Conservation (phyloP, 2,888 invertebrate genomes). For the Epirrhoe tristata region DNA sequence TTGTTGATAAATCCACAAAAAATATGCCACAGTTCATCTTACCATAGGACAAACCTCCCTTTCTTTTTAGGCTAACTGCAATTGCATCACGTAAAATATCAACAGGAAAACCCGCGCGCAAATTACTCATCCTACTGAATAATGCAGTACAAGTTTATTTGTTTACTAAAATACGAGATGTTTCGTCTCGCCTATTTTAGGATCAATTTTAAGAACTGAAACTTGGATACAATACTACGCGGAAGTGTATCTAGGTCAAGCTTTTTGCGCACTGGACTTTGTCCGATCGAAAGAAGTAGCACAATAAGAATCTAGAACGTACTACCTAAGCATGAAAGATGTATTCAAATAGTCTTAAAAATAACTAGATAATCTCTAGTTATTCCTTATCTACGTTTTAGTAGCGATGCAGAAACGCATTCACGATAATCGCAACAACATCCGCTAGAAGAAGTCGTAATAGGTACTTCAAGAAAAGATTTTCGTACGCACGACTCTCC, state of each 20-base stretch:
- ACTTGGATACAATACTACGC: neutral
- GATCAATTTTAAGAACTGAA: neutral
- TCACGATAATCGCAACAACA: too few relatives aligned
- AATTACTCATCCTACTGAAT: neutral
- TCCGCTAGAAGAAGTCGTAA: too few relatives aligned
- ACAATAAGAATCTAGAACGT: neutral
- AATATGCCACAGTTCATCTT: neutral
- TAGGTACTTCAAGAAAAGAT: too few relatives aligned
- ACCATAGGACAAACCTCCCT: neutral
- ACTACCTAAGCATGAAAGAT: neutral
- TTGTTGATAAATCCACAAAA: neutral
- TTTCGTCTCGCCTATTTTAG: slow-evolving; percentile 1
- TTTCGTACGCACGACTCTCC: too few relatives aligned
- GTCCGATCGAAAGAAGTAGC: neutral
- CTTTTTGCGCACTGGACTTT: slow-evolving; percentile 1
- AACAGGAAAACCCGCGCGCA: neutral
- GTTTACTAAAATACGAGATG: neutral
- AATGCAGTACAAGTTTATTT: slow-evolving; percentile 1
- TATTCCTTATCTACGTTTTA: too few relatives aligned
- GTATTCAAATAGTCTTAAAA: too few relatives aligned
- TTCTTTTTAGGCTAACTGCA: neutral
- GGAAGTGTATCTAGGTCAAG: slow-evolving; percentile 2
- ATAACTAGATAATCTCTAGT: too few relatives aligned
- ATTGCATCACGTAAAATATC: neutral
- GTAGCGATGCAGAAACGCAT: too few relatives aligned